These are phyloP conservation scores for Phaonia tiefii DNA, from an alignment of 2,888 invertebrate species.

Conservation along the genomic window DNA sequence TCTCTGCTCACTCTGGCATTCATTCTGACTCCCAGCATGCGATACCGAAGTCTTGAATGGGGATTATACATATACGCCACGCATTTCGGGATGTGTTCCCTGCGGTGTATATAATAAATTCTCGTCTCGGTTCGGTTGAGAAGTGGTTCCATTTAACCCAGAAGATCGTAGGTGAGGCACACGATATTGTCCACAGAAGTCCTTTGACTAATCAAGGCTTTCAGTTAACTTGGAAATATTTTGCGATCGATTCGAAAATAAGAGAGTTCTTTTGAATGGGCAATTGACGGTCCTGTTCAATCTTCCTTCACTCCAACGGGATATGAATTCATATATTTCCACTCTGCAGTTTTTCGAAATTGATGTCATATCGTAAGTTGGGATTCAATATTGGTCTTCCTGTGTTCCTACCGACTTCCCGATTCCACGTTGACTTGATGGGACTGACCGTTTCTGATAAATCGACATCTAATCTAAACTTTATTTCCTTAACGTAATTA, in stretches of 20 bases:
- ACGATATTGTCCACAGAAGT: slow-evolving; percentile 39
- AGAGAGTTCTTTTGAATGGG: neutral
- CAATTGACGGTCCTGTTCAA: too few relatives aligned
- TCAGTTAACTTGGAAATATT: too few relatives aligned
- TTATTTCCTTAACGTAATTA: neutral
- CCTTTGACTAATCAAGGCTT: slow-evolving; percentile 54
- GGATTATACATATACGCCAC: too few relatives aligned
- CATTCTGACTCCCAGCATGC: too few relatives aligned
- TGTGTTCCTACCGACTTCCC: slow-evolving; percentile 14
- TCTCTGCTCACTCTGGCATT: too few relatives aligned
- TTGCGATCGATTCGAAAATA: slow-evolving; percentile 34
- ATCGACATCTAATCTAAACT: neutral
- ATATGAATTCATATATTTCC: slow-evolving; percentile 14
- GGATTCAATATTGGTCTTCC: slow-evolving; percentile 29
- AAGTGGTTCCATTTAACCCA: slow-evolving; percentile 43
- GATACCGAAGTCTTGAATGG: too few relatives aligned
- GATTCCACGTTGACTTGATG: neutral
- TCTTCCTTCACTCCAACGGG: slow-evolving; percentile 6
- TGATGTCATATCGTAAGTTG: slow-evolving; percentile 23
- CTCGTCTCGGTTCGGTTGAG: slow-evolving; percentile 39
- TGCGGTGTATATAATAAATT: slow-evolving; percentile 50
- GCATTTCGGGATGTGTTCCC: slow-evolving; percentile 43
- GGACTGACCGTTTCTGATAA: neutral
- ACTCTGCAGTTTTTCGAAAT: neutral
- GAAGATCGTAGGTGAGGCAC: slow-evolving; percentile 48